Percentiles rank a stretch among this genome's conserved stretches.
Conservation (phyloP, 2,888 invertebrate genomes). For the Heliconius ethilla region DNA sequence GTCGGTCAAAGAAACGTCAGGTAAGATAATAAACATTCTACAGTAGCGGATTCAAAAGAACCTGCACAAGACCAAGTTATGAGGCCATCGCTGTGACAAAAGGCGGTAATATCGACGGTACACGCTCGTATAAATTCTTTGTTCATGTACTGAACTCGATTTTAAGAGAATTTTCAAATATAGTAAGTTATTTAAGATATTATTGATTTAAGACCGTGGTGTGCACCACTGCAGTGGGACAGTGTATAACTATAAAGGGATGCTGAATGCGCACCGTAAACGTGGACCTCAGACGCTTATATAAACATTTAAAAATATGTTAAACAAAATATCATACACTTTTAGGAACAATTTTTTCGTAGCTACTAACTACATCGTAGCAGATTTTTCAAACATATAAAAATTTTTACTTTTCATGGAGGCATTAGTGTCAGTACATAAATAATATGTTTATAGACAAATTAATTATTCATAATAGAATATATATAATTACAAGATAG, state of each 20-base stretch:
- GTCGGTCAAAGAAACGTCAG: conserved; percentile 24
- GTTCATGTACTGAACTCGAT: conserved; percentile 6
- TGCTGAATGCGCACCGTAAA: no score
- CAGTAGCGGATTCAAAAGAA: conserved; percentile 24
- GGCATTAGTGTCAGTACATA: not conserved
- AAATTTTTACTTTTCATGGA: not conserved
- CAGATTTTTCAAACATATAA: not conserved
- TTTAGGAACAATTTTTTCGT: not conserved
- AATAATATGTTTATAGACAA: not conserved
- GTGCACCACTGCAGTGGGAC: no score
- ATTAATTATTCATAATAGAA: no score
- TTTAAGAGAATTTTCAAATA: conserved; percentile 22
- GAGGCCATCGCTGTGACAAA: conserved; percentile 40
- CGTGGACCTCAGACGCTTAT: no score
- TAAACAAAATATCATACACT: not conserved
- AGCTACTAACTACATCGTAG: not conserved
- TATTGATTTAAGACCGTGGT: not conserved
- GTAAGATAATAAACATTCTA: conserved; percentile 20
- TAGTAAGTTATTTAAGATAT: conserved; percentile 1
- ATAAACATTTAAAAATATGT: no score
- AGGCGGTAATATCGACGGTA: conserved; percentile 38
- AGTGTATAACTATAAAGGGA: no score
- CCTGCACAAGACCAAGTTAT: conserved; percentile 38
- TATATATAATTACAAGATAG: not conserved
- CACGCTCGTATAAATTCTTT: conserved; percentile 40